These are phyloP conservation scores for Sinocyclocheilus anophthalmus DNA, from an alignment of 2,113 vertebrate species.

Conservation along the genomic window DNA sequence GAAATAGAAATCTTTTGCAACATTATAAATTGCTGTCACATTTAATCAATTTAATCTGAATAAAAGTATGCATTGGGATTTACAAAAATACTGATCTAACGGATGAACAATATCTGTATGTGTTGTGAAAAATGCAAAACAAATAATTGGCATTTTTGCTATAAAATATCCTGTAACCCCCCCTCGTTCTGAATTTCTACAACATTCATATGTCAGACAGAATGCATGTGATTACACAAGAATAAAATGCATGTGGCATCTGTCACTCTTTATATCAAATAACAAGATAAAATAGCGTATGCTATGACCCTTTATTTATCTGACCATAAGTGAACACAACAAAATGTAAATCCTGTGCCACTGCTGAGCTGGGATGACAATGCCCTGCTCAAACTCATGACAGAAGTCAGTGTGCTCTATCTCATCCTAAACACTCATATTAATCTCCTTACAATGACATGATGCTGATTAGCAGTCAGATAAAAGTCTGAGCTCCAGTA, in stretches of 20 bases:
- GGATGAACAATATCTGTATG: no score
- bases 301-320: background rate
- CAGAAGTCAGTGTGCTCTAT: background rate
- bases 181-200: background rate
- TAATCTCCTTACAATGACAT: slow-evolving; percentile 35
- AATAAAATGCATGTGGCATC: background rate
- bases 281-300: background rate
- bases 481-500: slow-evolving; percentile 15
- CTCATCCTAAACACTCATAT: background rate
- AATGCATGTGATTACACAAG: background rate
- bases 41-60: no score
- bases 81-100: no score
- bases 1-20: no score
- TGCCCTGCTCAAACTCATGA: slow-evolving; percentile 19
- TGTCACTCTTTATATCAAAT: background rate
- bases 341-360: background rate
- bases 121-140: background rate
- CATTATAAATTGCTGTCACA: no score
- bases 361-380: background rate
- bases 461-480: slow-evolving; percentile 37
- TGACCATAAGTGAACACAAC: background rate
- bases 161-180: background rate
- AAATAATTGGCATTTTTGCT: background rate
- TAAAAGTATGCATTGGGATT: no score
- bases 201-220: background rate